A percentile compares a stretch with the other conserved stretches of the same genome.
These are phyloP conservation scores for Ruditapes philippinarum DNA, from an alignment of 1,140 invertebrate genomes.

Conservation along the genomic window DNA sequence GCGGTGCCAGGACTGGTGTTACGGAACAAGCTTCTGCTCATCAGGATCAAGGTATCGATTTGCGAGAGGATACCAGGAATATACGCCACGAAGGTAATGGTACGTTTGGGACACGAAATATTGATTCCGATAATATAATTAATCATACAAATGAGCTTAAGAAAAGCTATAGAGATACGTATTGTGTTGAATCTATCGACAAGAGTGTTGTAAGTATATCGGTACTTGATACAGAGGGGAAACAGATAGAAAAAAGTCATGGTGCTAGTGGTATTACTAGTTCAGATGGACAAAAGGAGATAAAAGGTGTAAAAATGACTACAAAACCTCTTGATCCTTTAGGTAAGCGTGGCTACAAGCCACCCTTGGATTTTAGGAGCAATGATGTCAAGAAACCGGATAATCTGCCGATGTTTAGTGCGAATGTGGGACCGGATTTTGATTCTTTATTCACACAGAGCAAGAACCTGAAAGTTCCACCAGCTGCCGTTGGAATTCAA, in stretches of 20 bases:
- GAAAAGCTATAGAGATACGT: conserved; percentile 24
- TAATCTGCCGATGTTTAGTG: conserved; percentile 36
- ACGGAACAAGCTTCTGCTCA: background rate
- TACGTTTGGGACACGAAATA: conserved; percentile 56
- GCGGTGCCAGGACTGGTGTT: background rate
- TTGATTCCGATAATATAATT: conserved; percentile 65
- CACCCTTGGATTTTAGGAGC: conserved; percentile 15
- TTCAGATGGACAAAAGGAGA: background rate
- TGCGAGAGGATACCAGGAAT: conserved; percentile 50
- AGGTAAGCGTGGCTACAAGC: background rate
- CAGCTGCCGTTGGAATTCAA: conserved; percentile 67
- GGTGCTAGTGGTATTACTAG: background rate
- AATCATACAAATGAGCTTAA: conserved; percentile 54
- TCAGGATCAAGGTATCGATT: conserved; percentile 61
- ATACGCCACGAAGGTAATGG: conserved; percentile 54
- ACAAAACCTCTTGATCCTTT: background rate
- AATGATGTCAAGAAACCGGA: conserved; percentile 57
- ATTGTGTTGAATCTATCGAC: conserved; percentile 32
- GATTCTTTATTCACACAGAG: conserved; percentile 73
- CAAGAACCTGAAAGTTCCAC: conserved; percentile 35
- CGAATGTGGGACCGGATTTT: conserved; percentile 66
- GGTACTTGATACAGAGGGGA: conserved; percentile 1
- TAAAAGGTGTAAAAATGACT: conserved; percentile 16
- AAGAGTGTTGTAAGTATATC: conserved; percentile 8
- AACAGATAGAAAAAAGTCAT: background rate